Base-by-base conservation (phyloP, 2,797 vertebrate species). In the Gila robusta region DNA sequence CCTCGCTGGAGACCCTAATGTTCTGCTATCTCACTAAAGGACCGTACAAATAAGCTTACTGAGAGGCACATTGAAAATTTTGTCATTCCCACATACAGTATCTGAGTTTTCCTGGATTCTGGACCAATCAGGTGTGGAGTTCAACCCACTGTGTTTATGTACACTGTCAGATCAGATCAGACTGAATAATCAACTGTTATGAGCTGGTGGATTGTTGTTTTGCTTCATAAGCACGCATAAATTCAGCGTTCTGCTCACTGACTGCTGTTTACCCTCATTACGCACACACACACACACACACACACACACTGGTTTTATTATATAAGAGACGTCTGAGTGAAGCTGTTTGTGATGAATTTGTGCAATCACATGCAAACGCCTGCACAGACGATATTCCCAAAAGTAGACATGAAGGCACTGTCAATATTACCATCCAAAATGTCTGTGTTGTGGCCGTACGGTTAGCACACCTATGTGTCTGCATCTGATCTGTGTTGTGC, bases 161-260 rank as follows among this genome's bases (percentile, higher is more conserved):
- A 66, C 71, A 62, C 71, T 76, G 44, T 77, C 72, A 28, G 41
- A 74, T n/a, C 54, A 17, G 23, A 76, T 76, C 82, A 64, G 59
- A 74, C 59, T 52, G 28, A 26, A 83, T 83, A 83, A 83, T 76
- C 56, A 76, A 39, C 72, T 37, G 56, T 76, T 83, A 83, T 76
- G 82, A 66, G 59, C 59, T 52, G 59, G 59, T 83, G 82, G 44
- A 83, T 83, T 83, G 56, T 67, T 83, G 82, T 76, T 74, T 66
- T 83, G 39, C 72, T 74, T 74, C 14, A 83, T 49, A 21, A 74
- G 81, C 81, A 16, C 49, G 72, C 73, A 83, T 67, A 26, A 77
- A 66, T 67, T 67, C 41, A n/a, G 35, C 19, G 2, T 41, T 76
- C 73, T 28, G 59, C 62, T 84, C 82, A 84, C 16, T 26, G 44